Evolutionary conservation across 2,113 vertebrate species (phyloP), one percentile per base, ranked within the genome.

Genomic region (Corythoichthys intestinalis): DNA sequence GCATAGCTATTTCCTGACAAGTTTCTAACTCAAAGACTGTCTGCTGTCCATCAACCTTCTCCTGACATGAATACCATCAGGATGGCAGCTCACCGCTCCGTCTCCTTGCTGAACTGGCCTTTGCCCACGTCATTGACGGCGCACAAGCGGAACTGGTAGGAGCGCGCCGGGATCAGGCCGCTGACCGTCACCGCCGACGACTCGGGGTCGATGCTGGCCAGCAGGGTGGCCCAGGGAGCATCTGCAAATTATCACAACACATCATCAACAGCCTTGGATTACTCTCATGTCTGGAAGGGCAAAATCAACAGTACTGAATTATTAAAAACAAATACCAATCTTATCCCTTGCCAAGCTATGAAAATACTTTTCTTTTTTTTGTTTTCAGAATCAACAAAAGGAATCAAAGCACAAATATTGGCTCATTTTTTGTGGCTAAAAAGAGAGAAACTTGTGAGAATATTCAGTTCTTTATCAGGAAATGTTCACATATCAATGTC

Each of bases 91-190:
- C 82, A 97, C 97, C 97, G 94, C 71, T 96, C 94, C 0, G 96
- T 98, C 89, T 98, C 96, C 85, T 94, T 96, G 91, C 97, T 99
- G 92, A 97, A 96, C 78, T 97, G 95, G 0, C 97, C 95, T 77
- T 93, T 96, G 57, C 96, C 96, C 80, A 99, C 97, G 3, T 98
- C 95, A 0, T 99, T 99, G 44, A 96, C 91, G 0, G 97, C 96
- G 3, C 96, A 97, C 37, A 98, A 93, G 67, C 94, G 95, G 92
- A 99, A 98, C 89, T 97, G 96, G 86, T 98, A 99, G 80, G 95
- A 98, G 44, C 96, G 94, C 0, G 96, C 95, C 0, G 97, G 97
- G 41, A 96, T 95, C 88, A 99, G 80, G 58, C 94, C 95, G 61
- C 90, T 93, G 79, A 98, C 95, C 0, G 78, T 90, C 87, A 98